Percentiles rank a stretch among this genome's conserved stretches.
Conservation (phyloP, 2,797 vertebrate genomes). For the Coluber constrictor region DNA sequence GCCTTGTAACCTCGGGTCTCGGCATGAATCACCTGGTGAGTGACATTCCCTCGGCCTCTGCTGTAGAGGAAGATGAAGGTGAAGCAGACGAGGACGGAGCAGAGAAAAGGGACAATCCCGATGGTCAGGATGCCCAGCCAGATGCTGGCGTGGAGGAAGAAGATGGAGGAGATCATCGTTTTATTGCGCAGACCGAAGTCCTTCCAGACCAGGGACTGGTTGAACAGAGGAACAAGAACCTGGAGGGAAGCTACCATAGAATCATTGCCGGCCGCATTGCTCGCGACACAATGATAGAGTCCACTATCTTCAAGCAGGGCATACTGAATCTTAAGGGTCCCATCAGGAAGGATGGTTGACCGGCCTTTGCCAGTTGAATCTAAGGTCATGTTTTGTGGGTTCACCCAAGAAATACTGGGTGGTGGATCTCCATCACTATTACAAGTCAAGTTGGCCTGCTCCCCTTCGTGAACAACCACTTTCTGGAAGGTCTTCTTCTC, state of each 20-base stretch:
- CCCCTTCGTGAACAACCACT: conserved; percentile 78
- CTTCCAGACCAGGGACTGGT: conserved; percentile 35
- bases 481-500: conserved; percentile 73
- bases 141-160: conserved; percentile 80
- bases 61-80: conserved; percentile 91
- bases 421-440: conserved; percentile 82
- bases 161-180: conserved; percentile 63
- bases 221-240: conserved; percentile 59
- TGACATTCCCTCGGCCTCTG: conserved; percentile 85
- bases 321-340: conserved; percentile 82
- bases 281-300: conserved; percentile 78
- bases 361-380: conserved; percentile 64
- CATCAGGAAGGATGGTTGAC: conserved; percentile 77
- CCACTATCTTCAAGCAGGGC: conserved; percentile 82
- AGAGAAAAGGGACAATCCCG: conserved; percentile 87
- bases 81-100: conserved; percentile 87
- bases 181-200: conserved; percentile 60
- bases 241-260: conserved; percentile 78
- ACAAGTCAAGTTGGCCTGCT: conserved; percentile 77
- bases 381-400: conserved; percentile 71
- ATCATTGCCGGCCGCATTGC: conserved; percentile 85
- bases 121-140: conserved; percentile 85
- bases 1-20: conserved; percentile 71
- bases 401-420: conserved; percentile 80
- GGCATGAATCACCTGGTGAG: conserved; percentile 81